These are phyloP conservation scores for Galbula dea DNA, from an alignment of 2,113 vertebrate genomes.

Conservation along the genomic window DNA sequence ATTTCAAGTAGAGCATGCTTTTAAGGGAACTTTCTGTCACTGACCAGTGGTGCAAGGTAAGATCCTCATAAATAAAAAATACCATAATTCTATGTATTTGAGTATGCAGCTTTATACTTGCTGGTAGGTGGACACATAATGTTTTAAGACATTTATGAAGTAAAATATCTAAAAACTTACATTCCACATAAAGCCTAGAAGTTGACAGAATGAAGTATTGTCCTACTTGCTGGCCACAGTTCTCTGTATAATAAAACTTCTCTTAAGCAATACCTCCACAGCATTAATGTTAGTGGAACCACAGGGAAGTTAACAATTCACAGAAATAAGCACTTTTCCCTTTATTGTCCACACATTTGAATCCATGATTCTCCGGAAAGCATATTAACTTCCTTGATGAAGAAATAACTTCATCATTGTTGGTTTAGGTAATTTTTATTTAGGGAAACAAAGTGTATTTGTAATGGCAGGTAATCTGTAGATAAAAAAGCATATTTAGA, in stretches of 20 bases:
- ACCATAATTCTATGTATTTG: background rate
- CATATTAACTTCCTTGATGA: background rate
- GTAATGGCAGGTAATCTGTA: background rate
- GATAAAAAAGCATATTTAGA: background rate
- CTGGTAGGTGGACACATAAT: background rate
- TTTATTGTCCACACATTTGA: background rate
- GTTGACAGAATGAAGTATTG: background rate
- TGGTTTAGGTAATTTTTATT: constrained; percentile 5
- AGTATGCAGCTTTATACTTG: background rate
- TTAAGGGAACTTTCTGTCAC: background rate
- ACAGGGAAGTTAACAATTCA: background rate
- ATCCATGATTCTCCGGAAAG: background rate
- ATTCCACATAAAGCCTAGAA: background rate
- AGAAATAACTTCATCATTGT: background rate
- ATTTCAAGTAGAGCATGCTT: background rate
- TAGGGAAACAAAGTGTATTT: background rate
- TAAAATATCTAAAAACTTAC: background rate
- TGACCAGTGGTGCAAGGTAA: background rate
- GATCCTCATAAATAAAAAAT: background rate
- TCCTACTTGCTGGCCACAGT: background rate
- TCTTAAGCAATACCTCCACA: background rate
- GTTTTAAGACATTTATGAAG: background rate
- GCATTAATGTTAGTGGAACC: background rate
- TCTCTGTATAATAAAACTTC: background rate
- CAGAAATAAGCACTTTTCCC: constrained; percentile 24